A percentile compares a stretch with the other conserved stretches of the same genome.
These are phyloP conservation scores for Frankliniella intonsa DNA, from an alignment of 2,888 invertebrate genomes.

Conservation along the genomic window DNA sequence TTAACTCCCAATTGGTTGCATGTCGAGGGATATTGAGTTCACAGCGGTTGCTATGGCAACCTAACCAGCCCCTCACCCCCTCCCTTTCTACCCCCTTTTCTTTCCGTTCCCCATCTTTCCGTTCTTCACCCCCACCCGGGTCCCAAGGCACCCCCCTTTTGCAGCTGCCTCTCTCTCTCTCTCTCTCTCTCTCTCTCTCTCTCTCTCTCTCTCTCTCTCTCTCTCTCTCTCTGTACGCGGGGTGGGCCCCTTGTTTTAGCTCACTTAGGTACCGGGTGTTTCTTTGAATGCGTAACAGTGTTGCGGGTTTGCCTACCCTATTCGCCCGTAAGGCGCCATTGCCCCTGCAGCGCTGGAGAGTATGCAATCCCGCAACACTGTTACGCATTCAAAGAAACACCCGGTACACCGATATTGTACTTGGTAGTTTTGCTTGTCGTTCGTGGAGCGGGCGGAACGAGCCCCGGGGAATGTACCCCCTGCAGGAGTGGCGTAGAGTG, in stretches of 20 bases:
- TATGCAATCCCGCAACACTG: no score
- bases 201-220: neutral
- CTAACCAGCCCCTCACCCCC: constrained; percentile 4
- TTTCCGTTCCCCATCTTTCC: neutral
- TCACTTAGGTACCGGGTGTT: constrained; percentile 1
- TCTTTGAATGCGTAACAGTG: no score
- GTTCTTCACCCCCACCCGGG: neutral
- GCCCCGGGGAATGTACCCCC: neutral
- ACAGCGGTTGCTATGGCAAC: constrained; percentile 21
- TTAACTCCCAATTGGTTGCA: constrained; percentile 26
- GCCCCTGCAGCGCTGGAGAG: no score
- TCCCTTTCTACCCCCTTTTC: neutral
- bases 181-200: neutral
- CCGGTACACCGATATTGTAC: neutral
- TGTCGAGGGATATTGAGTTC: constrained; percentile 26
- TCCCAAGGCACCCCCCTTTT: neutral
- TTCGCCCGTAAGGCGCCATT: no score
- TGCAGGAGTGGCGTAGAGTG: no score
- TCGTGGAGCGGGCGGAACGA: neutral
- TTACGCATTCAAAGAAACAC: no score
- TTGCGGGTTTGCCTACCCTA: no score
- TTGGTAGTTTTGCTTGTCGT: neutral
- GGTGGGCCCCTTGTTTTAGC: neutral
- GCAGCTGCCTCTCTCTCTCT: neutral
- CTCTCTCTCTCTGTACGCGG: neutral